Evolutionary conservation across 2,797 vertebrate species (phyloP).

Genomic region (Mormyrops boulengeri): DNA sequence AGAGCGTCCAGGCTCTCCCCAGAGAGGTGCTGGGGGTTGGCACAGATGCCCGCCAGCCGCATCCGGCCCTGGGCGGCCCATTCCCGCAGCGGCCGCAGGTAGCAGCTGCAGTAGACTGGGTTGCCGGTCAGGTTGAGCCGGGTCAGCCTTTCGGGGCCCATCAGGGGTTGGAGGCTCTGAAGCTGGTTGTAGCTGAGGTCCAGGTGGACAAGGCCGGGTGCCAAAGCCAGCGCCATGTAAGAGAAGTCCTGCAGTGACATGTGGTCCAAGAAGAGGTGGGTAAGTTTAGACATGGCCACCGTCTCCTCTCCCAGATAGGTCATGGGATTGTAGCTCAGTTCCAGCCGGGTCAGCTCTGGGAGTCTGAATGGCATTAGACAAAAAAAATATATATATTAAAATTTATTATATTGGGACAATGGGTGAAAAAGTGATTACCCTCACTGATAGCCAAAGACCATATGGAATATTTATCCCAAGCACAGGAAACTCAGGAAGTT

Average conservation of each 20-base stretch:
- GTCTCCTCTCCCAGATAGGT: conserved; percentile 77
- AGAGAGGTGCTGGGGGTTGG: conserved; percentile 61
- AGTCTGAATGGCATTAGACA: conserved; percentile 49
- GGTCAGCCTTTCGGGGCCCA: conserved; percentile 58
- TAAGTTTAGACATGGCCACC: conserved; percentile 73
- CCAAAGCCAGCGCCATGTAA: conserved; percentile 63
- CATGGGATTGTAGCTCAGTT: conserved; percentile 86
- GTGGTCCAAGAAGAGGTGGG: conserved; percentile 77
- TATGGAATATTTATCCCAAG: background rate
- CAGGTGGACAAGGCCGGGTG: conserved; percentile 68
- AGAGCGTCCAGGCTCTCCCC: conserved; percentile 73
- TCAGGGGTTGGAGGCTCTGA: conserved; percentile 66
- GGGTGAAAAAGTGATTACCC: background rate
- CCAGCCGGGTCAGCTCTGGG: conserved; percentile 64
- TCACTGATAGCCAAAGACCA: background rate
- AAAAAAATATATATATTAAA: background rate
- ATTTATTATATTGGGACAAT: background rate
- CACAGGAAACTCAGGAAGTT: background rate
- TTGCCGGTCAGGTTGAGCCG: conserved; percentile 75
- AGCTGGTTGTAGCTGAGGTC: conserved; percentile 85
- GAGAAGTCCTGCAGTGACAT: conserved; percentile 82
- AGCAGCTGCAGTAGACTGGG: conserved; percentile 82
- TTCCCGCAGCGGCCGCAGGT: conserved; percentile 69
- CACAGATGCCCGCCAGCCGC: conserved; percentile 65
- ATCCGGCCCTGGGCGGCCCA: conserved; percentile 68